Evolutionary conservation across 2,797 vertebrate genomes (phyloP), one percentile per base, ranked within the genome.

Genomic region (Graptemys geographica): DNA sequence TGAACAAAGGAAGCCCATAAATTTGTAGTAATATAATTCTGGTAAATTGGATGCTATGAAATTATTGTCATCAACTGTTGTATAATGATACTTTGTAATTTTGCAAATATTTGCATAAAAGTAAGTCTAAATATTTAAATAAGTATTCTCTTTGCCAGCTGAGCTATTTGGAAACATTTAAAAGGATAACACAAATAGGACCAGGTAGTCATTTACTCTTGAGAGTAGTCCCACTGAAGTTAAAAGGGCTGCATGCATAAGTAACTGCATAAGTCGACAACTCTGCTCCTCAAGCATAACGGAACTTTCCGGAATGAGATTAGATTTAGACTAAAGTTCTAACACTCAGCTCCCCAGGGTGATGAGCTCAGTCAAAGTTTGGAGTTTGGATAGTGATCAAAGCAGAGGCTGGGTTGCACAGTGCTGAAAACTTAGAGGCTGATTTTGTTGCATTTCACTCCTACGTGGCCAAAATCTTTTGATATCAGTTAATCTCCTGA

Each of bases 41-140:
- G 87, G 74, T n/a, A 92, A 93, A 97, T 84, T 87, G 31, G 28
- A 86, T 90, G 11, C 13, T 41, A 78, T 19, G n/a, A 90, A 95
- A 94, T 93, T 95, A 44, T 90, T 95, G 51, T 87, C 95, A 89
- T 82, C 93, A 87, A 8, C 27, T 90, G 41, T 23, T 83, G 3
- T 53, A 74, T 41, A 69, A 87, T 52, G 28, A 28, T 90, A 85
- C 49, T 9, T 56, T 92, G 3, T 3, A 90, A 79, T 95, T 97
- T 86, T 96, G 33, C 37, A 89, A 88, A 92, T 15, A 4, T 9
- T 87, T 92, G 33, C 81, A 79, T 74, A 81, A 96, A 93, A 69
- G 2, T 37, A 85, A 90, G 80, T 84, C 65, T 93, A 5, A 59
- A 72, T 79, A 37, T 57, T 56, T 82, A 95, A 94, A 84, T 92